phyloP scores from a whole-genome alignment of 1,140 invertebrate species.

The Gryon sp. region DNA sequence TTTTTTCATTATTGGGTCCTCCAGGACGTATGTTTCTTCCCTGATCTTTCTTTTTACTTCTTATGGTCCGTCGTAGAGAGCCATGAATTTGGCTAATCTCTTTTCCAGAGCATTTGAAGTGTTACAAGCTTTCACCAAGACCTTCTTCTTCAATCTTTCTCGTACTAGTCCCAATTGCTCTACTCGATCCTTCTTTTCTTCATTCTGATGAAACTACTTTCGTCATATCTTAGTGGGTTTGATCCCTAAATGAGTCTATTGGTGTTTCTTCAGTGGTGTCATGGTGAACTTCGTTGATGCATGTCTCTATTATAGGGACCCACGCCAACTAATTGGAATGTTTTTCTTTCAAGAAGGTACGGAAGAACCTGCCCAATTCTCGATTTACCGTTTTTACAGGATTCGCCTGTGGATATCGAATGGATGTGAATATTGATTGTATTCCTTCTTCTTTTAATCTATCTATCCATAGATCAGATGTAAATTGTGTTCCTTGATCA shows the following conservation, averaged over 20 bases:
- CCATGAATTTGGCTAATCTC: neutral
- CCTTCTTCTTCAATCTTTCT: neutral
- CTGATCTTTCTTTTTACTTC: neutral
- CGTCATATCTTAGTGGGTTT: neutral
- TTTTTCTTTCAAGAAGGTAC: slow-evolving; percentile 3
- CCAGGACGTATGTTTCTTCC: neutral
- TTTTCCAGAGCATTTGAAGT: neutral
- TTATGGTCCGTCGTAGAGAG: neutral
- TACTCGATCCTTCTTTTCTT: neutral
- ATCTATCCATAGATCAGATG: neutral
- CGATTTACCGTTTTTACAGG: slow-evolving; percentile 26
- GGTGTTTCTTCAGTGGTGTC: slow-evolving; percentile 23
- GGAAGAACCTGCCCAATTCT: slow-evolving; percentile 13
- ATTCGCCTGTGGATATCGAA: slow-evolving; percentile 3
- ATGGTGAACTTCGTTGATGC: slow-evolving; percentile 26
- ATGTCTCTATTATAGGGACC: neutral
- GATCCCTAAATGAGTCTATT: neutral
- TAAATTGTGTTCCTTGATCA: slow-evolving; percentile 58
- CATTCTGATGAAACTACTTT: neutral
- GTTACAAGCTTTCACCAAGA: neutral
- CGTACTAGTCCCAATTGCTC: neutral
- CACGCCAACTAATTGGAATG: slow-evolving; percentile 16
- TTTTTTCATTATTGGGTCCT: neutral
- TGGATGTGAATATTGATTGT: neutral
- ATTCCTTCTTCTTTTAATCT: neutral